A percentile compares a stretch with the other conserved stretches of the same genome.
Evolutionary conservation across 2,888 invertebrate genomes (phyloP).

Genomic region (Agriopis leucophaearia): DNA sequence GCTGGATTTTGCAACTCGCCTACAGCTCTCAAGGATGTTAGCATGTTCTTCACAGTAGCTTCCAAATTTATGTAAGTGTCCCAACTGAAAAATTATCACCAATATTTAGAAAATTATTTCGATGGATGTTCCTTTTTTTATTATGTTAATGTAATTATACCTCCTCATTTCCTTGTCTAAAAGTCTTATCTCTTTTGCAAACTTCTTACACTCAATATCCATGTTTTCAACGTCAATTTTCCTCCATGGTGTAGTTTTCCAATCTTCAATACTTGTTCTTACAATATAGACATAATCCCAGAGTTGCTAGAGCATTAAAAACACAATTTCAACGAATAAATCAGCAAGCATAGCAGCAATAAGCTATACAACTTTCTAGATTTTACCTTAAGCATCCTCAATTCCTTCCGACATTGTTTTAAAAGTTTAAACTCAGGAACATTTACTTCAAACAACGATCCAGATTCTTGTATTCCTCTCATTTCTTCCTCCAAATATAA

Average conservation of each 20-base stretch:
- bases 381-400: slow-evolving; percentile 93
- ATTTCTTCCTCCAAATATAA: slow-evolving; percentile 94
- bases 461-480: slow-evolving; percentile 94
- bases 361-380: neutral
- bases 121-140: neutral
- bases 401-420: slow-evolving; percentile 96
- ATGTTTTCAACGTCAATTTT: slow-evolving; percentile 99
- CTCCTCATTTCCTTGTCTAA: slow-evolving; percentile 98
- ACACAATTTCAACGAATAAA: neutral
- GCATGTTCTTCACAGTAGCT: slow-evolving; percentile 97
- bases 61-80: slow-evolving; percentile 96
- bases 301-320: slow-evolving; percentile 88
- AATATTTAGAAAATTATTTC: neutral
- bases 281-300: slow-evolving; percentile 98
- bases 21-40: slow-evolving; percentile 97
- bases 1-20: slow-evolving; percentile 98
- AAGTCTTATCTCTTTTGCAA: slow-evolving; percentile 96
- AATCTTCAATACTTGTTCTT: slow-evolving; percentile 96
- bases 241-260: slow-evolving; percentile 99
- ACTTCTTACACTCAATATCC: slow-evolving; percentile 99
- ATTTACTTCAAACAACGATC: slow-evolving; percentile 97
- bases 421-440: slow-evolving; percentile 97
- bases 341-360: neutral
- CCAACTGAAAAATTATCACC: slow-evolving; percentile 86
- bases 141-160: slow-evolving; percentile 39